phyloP scores from a whole-genome alignment of 2,797 vertebrate species.

The Oreochromis grahami region DNA sequence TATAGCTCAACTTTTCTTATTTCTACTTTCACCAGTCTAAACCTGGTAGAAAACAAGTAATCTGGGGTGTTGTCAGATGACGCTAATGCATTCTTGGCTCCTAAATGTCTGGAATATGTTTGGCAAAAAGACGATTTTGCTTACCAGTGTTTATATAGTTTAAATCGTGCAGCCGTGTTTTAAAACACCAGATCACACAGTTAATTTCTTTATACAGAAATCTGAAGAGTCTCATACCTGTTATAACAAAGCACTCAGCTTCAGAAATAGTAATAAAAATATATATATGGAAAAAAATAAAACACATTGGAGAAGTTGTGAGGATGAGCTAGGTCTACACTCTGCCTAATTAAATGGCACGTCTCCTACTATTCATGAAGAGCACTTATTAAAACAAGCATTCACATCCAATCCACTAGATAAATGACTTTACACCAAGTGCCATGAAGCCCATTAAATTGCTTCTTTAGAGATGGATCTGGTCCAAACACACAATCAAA shows the following conservation, averaged over 20 bases:
- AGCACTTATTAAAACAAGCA: slow-evolving; percentile 95
- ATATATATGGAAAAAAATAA: neutral
- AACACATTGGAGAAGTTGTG: slow-evolving; percentile 72
- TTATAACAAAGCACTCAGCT: neutral
- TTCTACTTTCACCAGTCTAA: neutral
- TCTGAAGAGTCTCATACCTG: neutral
- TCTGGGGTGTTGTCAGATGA: neutral
- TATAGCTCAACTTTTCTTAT: neutral
- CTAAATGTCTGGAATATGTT: neutral
- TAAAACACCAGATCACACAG: neutral
- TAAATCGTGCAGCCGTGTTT: neutral
- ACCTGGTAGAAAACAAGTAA: neutral
- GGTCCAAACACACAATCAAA: slow-evolving; percentile 99
- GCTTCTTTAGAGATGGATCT: slow-evolving; percentile 91
- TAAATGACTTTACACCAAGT: slow-evolving; percentile 93
- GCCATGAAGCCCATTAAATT: slow-evolving; percentile 94
- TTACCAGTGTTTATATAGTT: neutral
- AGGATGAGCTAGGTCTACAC: slow-evolving; percentile 83
- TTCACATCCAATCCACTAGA: slow-evolving; percentile 87
- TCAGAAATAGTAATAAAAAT: neutral
- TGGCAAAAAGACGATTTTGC: neutral
- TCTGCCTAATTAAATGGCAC: slow-evolving; percentile 93
- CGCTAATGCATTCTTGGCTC: neutral
- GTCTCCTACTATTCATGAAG: slow-evolving; percentile 87
- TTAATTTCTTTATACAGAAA: neutral